A percentile compares a stretch with the other conserved stretches of the same genome.
Conservation (phyloP, 2,797 vertebrate species). For the Clamator glandarius region DNA sequence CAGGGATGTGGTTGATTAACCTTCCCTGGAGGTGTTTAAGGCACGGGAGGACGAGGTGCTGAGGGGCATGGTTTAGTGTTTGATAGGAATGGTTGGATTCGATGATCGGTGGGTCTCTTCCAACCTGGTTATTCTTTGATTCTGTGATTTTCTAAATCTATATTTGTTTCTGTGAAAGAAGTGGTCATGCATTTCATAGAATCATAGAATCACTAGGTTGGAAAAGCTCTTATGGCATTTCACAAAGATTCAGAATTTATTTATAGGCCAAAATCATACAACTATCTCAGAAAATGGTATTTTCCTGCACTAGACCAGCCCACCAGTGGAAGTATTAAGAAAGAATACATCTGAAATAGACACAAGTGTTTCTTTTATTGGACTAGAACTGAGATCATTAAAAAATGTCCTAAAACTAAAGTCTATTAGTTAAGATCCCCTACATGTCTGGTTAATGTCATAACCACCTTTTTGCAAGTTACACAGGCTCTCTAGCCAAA, state of each 20-base stretch:
- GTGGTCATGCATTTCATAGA: accelerated
- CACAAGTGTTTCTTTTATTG: not conserved
- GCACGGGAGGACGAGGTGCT: no score
- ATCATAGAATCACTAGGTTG: no score
- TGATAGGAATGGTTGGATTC: no score
- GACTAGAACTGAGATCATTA: not conserved
- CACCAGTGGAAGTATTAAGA: not conserved
- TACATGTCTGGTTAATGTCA: not conserved
- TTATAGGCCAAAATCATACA: not conserved
- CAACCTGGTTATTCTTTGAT: no score
- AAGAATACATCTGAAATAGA: not conserved
- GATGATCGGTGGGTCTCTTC: no score
- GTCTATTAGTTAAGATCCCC: not conserved
- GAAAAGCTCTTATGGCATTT: not conserved
- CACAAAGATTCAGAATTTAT: not conserved
- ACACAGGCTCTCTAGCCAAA: not conserved
- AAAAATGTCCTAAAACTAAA: not conserved
- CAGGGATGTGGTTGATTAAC: no score
- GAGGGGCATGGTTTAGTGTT: no score
- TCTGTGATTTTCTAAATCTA: not conserved
- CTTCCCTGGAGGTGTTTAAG: no score
- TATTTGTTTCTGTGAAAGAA: not conserved
- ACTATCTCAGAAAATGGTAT: not conserved
- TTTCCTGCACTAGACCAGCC: not conserved
- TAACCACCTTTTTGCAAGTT: not conserved